phyloP scores from a whole-genome alignment of 2,113 vertebrate species.

The Hippocampus comes region DNA sequence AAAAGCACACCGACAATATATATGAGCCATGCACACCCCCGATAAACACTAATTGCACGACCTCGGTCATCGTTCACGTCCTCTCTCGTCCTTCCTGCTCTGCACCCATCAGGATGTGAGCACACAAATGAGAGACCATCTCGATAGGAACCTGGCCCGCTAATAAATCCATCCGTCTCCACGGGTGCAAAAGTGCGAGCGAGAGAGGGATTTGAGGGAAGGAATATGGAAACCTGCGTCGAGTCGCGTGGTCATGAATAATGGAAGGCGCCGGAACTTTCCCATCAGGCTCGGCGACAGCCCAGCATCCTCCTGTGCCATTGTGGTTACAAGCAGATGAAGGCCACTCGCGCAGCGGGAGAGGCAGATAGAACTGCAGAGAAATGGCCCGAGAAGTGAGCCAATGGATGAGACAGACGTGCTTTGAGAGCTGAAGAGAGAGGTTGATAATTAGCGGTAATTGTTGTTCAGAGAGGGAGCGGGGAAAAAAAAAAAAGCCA shows the following conservation, averaged over 20 bases:
- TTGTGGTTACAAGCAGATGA: slow-evolving; percentile 54
- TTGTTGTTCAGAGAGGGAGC: slow-evolving; percentile 56
- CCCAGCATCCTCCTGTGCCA: slow-evolving; percentile 53
- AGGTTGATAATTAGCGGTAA: slow-evolving; percentile 68
- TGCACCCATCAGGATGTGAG: slow-evolving; percentile 36
- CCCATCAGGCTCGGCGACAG: slow-evolving; percentile 51
- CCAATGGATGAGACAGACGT: slow-evolving; percentile 54
- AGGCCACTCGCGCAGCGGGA: slow-evolving; percentile 34
- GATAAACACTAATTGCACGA: slow-evolving; percentile 3
- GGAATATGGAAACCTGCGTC: slow-evolving; percentile 17
- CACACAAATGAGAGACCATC: slow-evolving; percentile 35
- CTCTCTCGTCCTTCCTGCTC: slow-evolving; percentile 10
- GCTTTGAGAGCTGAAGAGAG: slow-evolving; percentile 49
- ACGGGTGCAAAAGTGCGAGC: slow-evolving; percentile 40
- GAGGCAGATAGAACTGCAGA: slow-evolving; percentile 31
- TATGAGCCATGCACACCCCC: too few species aligned
- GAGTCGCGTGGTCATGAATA: slow-evolving; percentile 68
- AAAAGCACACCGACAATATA: too few species aligned
- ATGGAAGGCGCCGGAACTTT: slow-evolving; percentile 58
- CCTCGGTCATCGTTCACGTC: neutral
- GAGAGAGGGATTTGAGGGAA: slow-evolving; percentile 45
- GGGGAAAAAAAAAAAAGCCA: slow-evolving; percentile 1
- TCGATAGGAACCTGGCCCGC: slow-evolving; percentile 64
- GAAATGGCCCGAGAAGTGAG: slow-evolving; percentile 38
- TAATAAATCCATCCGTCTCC: slow-evolving; percentile 62